Evolutionary conservation across 1,140 invertebrate species (phyloP).

Genomic region (Arion vulgaris): DNA sequence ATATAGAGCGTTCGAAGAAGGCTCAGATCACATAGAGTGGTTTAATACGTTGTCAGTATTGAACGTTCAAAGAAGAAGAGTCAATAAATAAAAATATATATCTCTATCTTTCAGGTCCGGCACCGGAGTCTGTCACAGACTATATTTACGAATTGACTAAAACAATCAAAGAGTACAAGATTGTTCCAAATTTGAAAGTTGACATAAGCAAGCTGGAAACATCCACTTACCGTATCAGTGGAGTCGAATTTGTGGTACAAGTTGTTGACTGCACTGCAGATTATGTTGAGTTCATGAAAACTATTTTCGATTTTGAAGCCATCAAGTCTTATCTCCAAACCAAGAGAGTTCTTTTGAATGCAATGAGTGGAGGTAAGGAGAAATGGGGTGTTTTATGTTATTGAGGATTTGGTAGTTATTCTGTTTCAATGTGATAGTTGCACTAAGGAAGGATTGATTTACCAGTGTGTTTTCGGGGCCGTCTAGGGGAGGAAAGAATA

Average conservation of each 20-base stretch:
- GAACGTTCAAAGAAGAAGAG: too few species aligned
- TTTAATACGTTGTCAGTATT: too few species aligned
- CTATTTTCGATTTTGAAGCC: slow-evolving; percentile 94
- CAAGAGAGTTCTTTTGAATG: slow-evolving; percentile 83
- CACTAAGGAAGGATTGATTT: too few species aligned
- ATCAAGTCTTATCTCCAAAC: slow-evolving; percentile 75
- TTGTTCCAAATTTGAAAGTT: slow-evolving; percentile 82
- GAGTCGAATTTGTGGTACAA: slow-evolving; percentile 77
- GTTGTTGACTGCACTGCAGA: slow-evolving; percentile 94
- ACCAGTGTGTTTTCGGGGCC: too few species aligned
- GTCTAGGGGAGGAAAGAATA: too few species aligned
- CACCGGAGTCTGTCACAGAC: slow-evolving; percentile 91
- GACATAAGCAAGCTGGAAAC: slow-evolving; percentile 83
- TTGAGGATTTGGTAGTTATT: not conserved
- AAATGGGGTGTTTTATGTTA: not conserved
- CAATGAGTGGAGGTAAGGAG: slow-evolving; percentile 91
- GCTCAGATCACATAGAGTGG: too few species aligned
- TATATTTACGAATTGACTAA: slow-evolving; percentile 89
- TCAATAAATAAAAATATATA: too few species aligned
- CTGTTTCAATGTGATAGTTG: too few species aligned
- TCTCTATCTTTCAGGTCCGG: slow-evolving; percentile 77
- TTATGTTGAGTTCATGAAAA: slow-evolving; percentile 94
- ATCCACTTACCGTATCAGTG: slow-evolving; percentile 75
- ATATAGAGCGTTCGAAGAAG: too few species aligned
- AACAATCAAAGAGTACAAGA: slow-evolving; percentile 85